A percentile compares a stretch with the other conserved stretches of the same genome.
These are phyloP conservation scores for Metopolophium dirhodum DNA, from an alignment of 1,140 invertebrate species.

Conservation along the genomic window DNA sequence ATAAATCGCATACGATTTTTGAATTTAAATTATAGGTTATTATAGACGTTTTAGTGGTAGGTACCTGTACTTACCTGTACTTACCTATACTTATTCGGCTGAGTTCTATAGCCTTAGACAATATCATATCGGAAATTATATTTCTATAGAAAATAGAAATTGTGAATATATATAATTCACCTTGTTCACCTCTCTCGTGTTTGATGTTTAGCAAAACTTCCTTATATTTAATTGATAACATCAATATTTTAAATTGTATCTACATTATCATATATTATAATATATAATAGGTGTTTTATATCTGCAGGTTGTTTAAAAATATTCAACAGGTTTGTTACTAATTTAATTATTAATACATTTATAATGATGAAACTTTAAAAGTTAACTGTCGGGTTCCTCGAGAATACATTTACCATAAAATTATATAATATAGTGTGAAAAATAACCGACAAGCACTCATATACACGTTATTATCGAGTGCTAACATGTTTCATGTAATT, in stretches of 20 bases:
- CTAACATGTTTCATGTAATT: slow-evolving; percentile 14
- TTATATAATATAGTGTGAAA: background rate
- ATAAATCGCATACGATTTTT: background rate
- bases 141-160: background rate
- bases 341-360: slow-evolving; percentile 3
- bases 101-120: background rate
- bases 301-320: background rate
- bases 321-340: slow-evolving; percentile 1
- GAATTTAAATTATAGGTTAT: background rate
- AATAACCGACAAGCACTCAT: background rate
- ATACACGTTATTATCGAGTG: background rate
- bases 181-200: background rate
- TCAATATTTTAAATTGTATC: background rate
- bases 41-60: no score
- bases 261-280: background rate
- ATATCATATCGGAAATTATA: background rate
- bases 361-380: slow-evolving; percentile 13
- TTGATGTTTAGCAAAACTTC: background rate
- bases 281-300: background rate
- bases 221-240: background rate
- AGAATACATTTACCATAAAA: background rate
- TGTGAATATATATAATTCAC: background rate
- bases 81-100: background rate
- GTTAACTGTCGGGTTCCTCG: background rate
- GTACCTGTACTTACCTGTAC: no score